These are phyloP conservation scores for Ptychadena robeensis DNA, from an alignment of 2,797 vertebrate species.

Conservation along the genomic window DNA sequence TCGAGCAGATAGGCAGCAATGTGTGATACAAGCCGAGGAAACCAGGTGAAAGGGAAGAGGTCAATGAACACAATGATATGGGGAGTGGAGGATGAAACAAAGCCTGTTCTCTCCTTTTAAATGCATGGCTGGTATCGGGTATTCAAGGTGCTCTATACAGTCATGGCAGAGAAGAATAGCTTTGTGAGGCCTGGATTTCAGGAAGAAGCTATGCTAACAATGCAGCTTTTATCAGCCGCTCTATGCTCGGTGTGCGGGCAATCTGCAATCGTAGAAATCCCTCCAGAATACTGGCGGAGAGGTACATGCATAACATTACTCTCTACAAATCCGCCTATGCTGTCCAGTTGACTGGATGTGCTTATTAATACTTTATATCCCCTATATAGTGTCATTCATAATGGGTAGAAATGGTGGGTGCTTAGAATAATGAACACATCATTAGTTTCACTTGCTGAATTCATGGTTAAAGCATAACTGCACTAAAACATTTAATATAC, in stretches of 20 bases:
- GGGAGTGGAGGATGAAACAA: constrained; percentile 30
- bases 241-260: constrained; percentile 5
- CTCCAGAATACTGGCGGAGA: neutral
- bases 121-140: constrained; percentile 52
- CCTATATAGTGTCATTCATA: neutral
- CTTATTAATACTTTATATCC: neutral
- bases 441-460: no score
- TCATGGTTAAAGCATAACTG: no score
- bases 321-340: neutral
- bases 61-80: constrained; percentile 10
- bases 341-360: neutral
- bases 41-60: constrained; percentile 14
- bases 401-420: neutral
- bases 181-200: constrained; percentile 28
- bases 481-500: no score
- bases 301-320: neutral
- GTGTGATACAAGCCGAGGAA: neutral
- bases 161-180: constrained; percentile 3
- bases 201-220: constrained; percentile 40
- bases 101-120: constrained; percentile 27
- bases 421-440: neutral
- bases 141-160: constrained; percentile 28
- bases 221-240: constrained; percentile 44
- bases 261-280: constrained; percentile 6
- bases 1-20: neutral